A percentile compares a stretch with the other conserved stretches of the same genome.
These are phyloP conservation scores for Sarcophaga caerulescens DNA, from an alignment of 2,888 invertebrate species.

Conservation along the genomic window DNA sequence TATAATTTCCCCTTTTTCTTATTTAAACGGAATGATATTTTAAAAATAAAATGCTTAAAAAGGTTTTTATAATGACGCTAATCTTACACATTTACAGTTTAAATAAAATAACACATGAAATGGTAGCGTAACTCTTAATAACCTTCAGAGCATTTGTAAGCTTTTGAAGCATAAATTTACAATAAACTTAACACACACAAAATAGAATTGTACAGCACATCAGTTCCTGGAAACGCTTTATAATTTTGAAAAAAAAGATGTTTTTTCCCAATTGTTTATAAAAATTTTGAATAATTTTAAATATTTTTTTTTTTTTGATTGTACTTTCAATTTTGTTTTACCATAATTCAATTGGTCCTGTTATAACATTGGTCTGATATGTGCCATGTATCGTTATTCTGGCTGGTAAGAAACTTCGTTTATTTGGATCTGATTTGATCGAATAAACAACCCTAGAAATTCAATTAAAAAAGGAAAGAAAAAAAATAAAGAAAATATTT, in stretches of 20 bases:
- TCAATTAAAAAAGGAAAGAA: conserved; percentile 39
- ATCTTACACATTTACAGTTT: too few relatives aligned
- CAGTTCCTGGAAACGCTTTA: too few relatives aligned
- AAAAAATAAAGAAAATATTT: not conserved
- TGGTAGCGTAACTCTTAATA: too few relatives aligned
- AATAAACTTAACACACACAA: not conserved
- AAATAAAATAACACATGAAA: too few relatives aligned
- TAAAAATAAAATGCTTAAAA: not conserved
- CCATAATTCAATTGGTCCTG: conserved; percentile 80
- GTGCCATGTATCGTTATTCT: conserved; percentile 79
- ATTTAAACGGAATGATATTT: not conserved
- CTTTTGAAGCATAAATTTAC: not conserved
- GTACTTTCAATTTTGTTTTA: conserved; percentile 69
- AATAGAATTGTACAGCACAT: not conserved
- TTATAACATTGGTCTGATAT: conserved; percentile 78
- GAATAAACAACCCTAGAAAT: conserved; percentile 80
- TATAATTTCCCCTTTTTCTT: not conserved
- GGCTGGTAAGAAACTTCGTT: conserved; percentile 79
- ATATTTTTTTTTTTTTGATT: not conserved
- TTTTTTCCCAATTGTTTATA: not conserved
- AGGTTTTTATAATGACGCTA: too few relatives aligned
- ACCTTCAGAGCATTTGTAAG: not conserved
- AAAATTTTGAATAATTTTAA: not conserved
- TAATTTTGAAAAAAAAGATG: too few relatives aligned
- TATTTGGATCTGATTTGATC: conserved; percentile 79